A percentile compares a stretch with the other conserved stretches of the same genome.
Evolutionary conservation across 2,113 vertebrate species (phyloP).

Genomic region (Arenaria interpres): DNA sequence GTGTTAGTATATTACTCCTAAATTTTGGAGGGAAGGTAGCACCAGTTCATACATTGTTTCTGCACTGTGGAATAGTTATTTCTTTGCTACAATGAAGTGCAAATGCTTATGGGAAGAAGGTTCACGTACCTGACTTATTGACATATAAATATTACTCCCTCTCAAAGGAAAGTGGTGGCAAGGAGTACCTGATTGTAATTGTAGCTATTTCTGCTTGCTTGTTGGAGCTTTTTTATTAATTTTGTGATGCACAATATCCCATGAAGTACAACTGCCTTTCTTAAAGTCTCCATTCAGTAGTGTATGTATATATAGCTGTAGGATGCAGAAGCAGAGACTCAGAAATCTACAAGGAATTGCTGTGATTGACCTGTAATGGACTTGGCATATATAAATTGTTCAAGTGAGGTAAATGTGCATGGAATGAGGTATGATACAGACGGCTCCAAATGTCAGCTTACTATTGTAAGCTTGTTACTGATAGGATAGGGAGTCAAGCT

Average conservation of each 20-base stretch:
- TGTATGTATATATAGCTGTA: neutral
- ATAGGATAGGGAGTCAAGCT: neutral
- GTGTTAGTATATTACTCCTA: neutral
- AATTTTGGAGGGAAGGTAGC: neutral
- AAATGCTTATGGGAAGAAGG: neutral
- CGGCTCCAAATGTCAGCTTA: conserved; percentile 9
- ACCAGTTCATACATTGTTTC: neutral
- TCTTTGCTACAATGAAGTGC: neutral
- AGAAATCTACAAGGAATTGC: neutral
- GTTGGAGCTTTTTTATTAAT: neutral
- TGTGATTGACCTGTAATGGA: neutral
- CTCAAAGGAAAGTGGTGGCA: neutral
- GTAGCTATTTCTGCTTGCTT: neutral
- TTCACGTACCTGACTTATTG: neutral
- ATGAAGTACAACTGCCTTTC: neutral
- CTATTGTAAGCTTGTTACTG: neutral
- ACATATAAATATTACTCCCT: neutral
- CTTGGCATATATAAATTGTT: neutral
- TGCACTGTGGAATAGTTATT: neutral
- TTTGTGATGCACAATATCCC: neutral
- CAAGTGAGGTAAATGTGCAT: neutral
- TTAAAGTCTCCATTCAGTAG: neutral
- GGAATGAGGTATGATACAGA: neutral
- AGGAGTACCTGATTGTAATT: neutral
- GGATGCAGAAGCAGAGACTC: neutral